Base-by-base conservation (phyloP, 2,113 vertebrate species). In the Heterotis niloticus region DNA sequence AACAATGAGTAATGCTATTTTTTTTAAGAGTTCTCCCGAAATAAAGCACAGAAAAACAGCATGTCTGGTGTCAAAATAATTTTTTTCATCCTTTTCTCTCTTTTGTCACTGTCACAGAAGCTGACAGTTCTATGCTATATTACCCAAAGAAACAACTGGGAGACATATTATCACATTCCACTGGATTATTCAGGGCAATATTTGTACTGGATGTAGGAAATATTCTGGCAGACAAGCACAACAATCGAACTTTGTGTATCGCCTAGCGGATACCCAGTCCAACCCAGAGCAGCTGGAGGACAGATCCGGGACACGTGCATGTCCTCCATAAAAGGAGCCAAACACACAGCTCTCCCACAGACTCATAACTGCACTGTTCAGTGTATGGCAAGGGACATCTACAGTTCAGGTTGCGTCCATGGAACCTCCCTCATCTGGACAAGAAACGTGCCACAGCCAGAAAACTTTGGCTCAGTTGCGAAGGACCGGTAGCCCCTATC, bases 281-380 rank as follows among this genome's bases (percentile, higher is more conserved):
- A 44, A 44, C 34, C 34, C 34, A 44, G 3, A 44, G 34, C 34
- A 44, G 34, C 34, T 44, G 34, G 34, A 7, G 34, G 34, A 44
- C 34, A 44, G 34, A 44, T 44, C 34, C 7, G 34, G 34, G 34
- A 44, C 34, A 44, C 7, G 7, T 44, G 34, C 34, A 44, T 44
- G 34, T 4, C 3, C 34, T 44, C 34, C 34, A 44, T n/a, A n/a
- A n/a, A n/a, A n/a, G n/a, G n/a, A n/a, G n/a, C 86, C 89, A 86
- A 79, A 82, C 85, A 88, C 87, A 87, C 84, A 83, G 85, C 85
- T 85, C 84, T 79, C 86, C 78, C 83, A 76, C 82, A 83, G 85
- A 88, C 89, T 80, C 84, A 44, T 44, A 7, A 44, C 34, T n/a
- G n/a, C 34, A 44, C 34, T 4, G 34, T 44, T 44, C 7, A 7